phyloP scores from a whole-genome alignment of 2,888 invertebrate genomes.

The Trisateles emortualis region DNA sequence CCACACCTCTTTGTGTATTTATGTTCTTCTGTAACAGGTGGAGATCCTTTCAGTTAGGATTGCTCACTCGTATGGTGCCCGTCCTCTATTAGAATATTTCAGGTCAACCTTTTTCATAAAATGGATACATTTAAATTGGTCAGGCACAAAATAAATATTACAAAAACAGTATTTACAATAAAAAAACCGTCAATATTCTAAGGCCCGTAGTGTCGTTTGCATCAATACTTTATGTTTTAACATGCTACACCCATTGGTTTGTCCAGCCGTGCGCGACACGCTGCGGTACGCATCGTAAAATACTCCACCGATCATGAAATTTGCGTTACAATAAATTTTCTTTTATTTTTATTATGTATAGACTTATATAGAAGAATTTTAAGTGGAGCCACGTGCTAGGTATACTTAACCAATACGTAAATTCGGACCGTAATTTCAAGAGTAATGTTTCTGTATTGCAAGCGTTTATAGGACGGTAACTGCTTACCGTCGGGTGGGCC shows the following conservation, averaged over 20 bases:
- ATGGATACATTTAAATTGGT: no score
- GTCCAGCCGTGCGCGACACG: constrained; percentile 7
- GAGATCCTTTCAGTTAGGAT: no score
- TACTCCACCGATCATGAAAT: background rate
- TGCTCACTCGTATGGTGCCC: no score
- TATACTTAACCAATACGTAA: background rate
- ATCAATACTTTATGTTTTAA: background rate
- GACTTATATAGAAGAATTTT: background rate
- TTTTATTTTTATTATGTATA: background rate
- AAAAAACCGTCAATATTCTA: background rate
- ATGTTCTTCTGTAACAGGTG: no score
- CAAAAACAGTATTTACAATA: constrained; percentile 1
- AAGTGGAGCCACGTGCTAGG: background rate
- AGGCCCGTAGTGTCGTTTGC: background rate
- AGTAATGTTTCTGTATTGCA: background rate
- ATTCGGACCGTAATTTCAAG: background rate
- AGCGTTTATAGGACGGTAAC: no score
- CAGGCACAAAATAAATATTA: background rate
- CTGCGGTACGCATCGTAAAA: constrained; percentile 8
- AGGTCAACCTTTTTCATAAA: no score
- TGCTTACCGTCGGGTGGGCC: no score
- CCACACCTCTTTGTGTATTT: no score
- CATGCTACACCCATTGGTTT: constrained; percentile 2
- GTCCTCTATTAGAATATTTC: no score
- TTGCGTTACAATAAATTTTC: background rate